phyloP scores from a whole-genome alignment of 2,113 vertebrate species.

The Lasiurus cinereus region DNA sequence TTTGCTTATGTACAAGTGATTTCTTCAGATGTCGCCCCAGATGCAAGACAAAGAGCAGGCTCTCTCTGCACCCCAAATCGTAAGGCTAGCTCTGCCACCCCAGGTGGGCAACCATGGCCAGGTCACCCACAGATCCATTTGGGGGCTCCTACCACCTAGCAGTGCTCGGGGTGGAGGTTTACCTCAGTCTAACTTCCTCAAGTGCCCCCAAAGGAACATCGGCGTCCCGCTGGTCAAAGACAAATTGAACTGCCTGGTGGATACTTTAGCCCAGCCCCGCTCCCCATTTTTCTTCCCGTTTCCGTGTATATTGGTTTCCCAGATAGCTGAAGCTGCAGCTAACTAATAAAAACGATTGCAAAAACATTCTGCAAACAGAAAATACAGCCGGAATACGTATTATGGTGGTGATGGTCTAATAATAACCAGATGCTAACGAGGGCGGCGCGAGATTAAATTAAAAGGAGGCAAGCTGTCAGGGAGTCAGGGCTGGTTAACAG shows the following conservation, averaged over 20 bases:
- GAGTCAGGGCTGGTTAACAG: slow-evolving; percentile 4
- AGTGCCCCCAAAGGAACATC: slow-evolving; percentile 59
- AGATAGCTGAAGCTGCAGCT: slow-evolving; percentile 75
- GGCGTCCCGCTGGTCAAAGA: slow-evolving; percentile 77
- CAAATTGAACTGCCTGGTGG: slow-evolving; percentile 72
- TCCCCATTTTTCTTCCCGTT: slow-evolving; percentile 75
- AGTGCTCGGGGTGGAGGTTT: background rate
- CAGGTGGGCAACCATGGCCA: background rate
- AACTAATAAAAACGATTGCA: slow-evolving; percentile 67
- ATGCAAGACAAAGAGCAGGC: slow-evolving; percentile 77
- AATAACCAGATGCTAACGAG: slow-evolving; percentile 81
- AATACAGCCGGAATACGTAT: slow-evolving; percentile 75
- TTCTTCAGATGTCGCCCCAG: slow-evolving; percentile 85
- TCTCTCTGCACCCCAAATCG: slow-evolving; percentile 41
- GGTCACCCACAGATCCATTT: background rate
- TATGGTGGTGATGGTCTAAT: slow-evolving; percentile 78
- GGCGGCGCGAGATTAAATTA: slow-evolving; percentile 75
- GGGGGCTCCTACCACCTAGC: accelerated
- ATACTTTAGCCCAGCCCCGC: slow-evolving; percentile 31
- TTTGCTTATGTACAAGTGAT: slow-evolving; percentile 87
- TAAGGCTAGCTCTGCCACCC: background rate
- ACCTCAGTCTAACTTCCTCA: slow-evolving; percentile 68
- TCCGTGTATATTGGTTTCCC: slow-evolving; percentile 71
- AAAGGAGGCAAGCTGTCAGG: slow-evolving; percentile 77
- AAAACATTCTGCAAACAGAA: slow-evolving; percentile 66